phyloP scores from a whole-genome alignment of 2,888 invertebrate genomes.

The Xanthorhoe spadicearia region DNA sequence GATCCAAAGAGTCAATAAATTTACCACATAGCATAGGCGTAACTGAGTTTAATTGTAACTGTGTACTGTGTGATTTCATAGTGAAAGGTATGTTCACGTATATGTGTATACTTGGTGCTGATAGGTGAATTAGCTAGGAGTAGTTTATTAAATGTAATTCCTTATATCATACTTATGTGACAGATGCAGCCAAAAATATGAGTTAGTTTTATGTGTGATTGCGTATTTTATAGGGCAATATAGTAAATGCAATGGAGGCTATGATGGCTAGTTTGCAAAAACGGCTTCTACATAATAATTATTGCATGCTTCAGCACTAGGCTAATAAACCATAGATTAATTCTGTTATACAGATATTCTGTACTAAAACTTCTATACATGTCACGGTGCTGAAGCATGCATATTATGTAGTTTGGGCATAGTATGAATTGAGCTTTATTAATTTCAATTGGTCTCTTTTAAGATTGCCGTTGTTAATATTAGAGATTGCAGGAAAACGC shows the following conservation, averaged over 20 bases:
- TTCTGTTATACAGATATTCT: too few relatives aligned
- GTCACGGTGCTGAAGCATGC: background rate
- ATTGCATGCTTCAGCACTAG: background rate
- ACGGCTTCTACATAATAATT: background rate
- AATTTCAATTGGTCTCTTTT: conserved; percentile 1
- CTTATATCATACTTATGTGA: background rate
- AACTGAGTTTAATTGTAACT: background rate
- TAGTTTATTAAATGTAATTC: background rate
- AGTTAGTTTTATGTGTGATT: conserved; percentile 1
- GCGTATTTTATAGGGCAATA: background rate
- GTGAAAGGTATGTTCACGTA: background rate
- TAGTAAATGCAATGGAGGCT: background rate
- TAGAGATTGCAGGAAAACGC: background rate
- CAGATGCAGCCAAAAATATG: conserved; percentile 1
- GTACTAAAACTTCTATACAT: too few relatives aligned
- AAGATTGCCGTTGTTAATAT: background rate
- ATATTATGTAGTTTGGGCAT: background rate
- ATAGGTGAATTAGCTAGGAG: background rate
- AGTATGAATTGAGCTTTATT: background rate
- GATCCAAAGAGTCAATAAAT: background rate
- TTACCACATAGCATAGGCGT: too few relatives aligned
- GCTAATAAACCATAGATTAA: background rate
- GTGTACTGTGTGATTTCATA: background rate
- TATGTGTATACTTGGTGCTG: conserved; percentile 10
- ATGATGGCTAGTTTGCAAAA: background rate